Conservation (phyloP, 2,888 invertebrate genomes). For the Tethea ocularis region DNA sequence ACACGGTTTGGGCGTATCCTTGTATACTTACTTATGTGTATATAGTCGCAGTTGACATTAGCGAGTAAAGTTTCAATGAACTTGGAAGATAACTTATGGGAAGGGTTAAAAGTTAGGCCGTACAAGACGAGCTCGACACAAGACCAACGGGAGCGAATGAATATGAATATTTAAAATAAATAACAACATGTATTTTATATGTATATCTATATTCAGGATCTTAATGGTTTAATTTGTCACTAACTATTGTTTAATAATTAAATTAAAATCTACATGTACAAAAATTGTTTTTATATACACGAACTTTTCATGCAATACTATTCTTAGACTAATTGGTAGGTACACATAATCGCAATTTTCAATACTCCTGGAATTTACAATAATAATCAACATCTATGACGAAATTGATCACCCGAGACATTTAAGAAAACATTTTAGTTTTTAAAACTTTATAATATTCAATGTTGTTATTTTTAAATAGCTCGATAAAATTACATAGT, state of each 20-base stretch:
- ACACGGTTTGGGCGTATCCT: background rate
- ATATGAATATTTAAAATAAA: conserved; percentile 22
- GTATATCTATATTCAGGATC: conserved; percentile 78
- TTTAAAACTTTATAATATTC: conserved; percentile 43
- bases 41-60: background rate
- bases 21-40: no score
- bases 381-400: conserved; percentile 56
- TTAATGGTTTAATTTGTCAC: conserved; percentile 79
- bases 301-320: conserved; percentile 71
- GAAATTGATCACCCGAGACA: conserved; percentile 56
- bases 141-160: conserved; percentile 2
- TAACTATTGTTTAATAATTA: conserved; percentile 74
- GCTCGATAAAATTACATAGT: conserved; percentile 50
- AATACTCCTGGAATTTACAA: conserved; percentile 64
- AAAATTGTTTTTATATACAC: conserved; percentile 80
- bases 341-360: conserved; percentile 58
- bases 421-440: conserved; percentile 48
- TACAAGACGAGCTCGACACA: background rate
- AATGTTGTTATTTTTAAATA: conserved; percentile 42
- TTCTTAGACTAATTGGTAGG: conserved; percentile 70
- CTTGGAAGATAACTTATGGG: background rate
- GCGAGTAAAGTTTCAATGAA: background rate
- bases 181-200: conserved; percentile 50
- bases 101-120: background rate
- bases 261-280: conserved; percentile 82